Conservation (phyloP, 92 coral and sea anemone genomes). For the Phenganax marumi region DNA sequence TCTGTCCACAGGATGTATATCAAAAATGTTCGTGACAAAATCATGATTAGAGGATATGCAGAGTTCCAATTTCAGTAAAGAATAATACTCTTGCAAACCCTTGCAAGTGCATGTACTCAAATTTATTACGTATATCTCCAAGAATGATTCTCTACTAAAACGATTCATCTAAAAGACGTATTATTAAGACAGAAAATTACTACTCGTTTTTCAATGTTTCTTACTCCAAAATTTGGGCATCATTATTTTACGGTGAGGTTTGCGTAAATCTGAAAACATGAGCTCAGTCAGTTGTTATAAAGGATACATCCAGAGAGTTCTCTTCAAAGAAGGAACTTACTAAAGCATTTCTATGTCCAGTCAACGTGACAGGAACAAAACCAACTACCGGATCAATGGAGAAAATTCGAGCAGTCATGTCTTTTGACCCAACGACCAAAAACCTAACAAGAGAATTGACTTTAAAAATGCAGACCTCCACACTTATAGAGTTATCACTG, state of each 20-base stretch:
- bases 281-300: not conserved
- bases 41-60: not conserved
- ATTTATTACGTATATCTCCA: too few species aligned
- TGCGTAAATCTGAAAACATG: too few species aligned
- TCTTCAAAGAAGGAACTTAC: constrained; percentile 78
- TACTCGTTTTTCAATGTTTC: too few species aligned
- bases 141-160: too few species aligned
- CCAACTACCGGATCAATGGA: constrained; percentile 70
- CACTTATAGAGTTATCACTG: not conserved
- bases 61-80: too few species aligned
- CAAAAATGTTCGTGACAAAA: not conserved
- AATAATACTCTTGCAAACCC: too few species aligned
- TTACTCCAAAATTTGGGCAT: too few species aligned
- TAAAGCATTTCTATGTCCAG: constrained; percentile 82
- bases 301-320: constrained; percentile 90
- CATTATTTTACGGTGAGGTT: too few species aligned
- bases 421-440: constrained; percentile 85
- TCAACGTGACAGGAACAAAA: constrained; percentile 76
- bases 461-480: not conserved
- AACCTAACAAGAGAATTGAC: constrained; percentile 57
- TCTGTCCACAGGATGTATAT: not conserved
- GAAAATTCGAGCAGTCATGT: constrained; percentile 85
- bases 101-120: too few species aligned
- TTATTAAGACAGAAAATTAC: too few species aligned
- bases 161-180: too few species aligned